Evolutionary conservation across 2,888 invertebrate species (phyloP), one percentile per base, ranked within the genome.

Genomic region (Drosophila leonis): DNA sequence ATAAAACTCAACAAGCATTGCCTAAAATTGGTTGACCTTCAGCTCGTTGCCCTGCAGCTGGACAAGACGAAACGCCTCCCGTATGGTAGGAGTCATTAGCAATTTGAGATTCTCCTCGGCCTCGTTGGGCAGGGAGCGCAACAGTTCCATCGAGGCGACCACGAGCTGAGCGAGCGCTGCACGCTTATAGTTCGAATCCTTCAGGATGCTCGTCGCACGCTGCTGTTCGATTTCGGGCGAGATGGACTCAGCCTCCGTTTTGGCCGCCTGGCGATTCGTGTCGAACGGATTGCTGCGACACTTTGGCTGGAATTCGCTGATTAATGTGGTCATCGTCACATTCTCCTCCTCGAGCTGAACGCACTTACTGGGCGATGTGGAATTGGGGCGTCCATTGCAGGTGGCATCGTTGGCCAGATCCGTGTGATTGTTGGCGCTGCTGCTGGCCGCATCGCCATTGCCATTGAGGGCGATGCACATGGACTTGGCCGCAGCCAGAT

Each of bases 181-280:
- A 72, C 97, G 94, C 90, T 96, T 97, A 20, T 97, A 97, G 90
- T 98, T 98, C 61, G 96, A 96, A 92, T 98, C 98, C 94, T 97
- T 98, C 76, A 96, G 95, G 72, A 97, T 96, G 86, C 97, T 97
- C 54, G 95, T 94, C 60, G 96, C 95, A 80, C 97, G 95, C 90
- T 98, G 97, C 82, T 96, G 96, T 87, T 97, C 97, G 63, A 98
- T 96, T 92, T 97, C 97, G 0, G 96, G 96, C 4, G 97, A 96
- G 8, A 97, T 95, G 2, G 96, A 95, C 88, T 96, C 96, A 0
- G 91, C 76, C 67, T 93, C 93, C 18, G 89, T 79, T 55, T 93
- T 93, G 46, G 92, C 91, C 35, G 92, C 90, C 44, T 92, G 92
- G 0, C 93, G 92, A 78, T 93, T 93, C 10, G 93, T 93, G 37